Base-by-base conservation (phyloP, 2,888 invertebrate species). In the Phoenoteleia sp. region DNA sequence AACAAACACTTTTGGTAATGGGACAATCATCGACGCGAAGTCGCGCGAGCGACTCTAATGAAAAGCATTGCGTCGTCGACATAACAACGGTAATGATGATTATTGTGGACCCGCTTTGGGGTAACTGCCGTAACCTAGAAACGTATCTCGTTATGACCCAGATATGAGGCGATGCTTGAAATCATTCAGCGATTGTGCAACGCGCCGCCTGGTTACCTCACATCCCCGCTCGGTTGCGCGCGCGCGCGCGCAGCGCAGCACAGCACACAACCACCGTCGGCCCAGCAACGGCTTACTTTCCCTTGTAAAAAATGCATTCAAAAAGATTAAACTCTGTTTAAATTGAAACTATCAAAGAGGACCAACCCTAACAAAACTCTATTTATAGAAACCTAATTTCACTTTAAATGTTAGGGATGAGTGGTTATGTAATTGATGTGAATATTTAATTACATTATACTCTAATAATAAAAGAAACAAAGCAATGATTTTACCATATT, bases 161-260 rank as follows among this genome's bases (percentile, higher is more conserved):
- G 93, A 93, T 94, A 93, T 93, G 93, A 94, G 93, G 93, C 93
- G 93, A 93, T 93, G 93, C 93, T 94, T 94, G 93, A 94, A 94
- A 94, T 94, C 93, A 93, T 94, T 93, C 92, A 93, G 92, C 91
- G 93, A 93, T 94, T 94, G 94, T 93, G 94, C 93, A 94, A 93
- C 91, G 90, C 91, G 87, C 89, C 87, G 87, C 90, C 85, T 86
- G 91, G 93, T 93, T 93, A 93, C 93, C 93, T 93, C 93, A 93
- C 91, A 90, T 92, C 91, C 92, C 89, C 89, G 88, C 89, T 89
- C 89, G 64, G 71, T 62, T 56, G 81, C 56, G 54, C 52, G 58
- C 88, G 88, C 89, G 89, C 90, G 52, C 64, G 33, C 72, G 54
- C 25, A 86, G 86, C n/a, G n/a, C n/a, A n/a, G n/a, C n/a, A n/a